Base-by-base conservation (phyloP, 53 echinoderm and acorn worm species). In the Echinometra lucunter region DNA sequence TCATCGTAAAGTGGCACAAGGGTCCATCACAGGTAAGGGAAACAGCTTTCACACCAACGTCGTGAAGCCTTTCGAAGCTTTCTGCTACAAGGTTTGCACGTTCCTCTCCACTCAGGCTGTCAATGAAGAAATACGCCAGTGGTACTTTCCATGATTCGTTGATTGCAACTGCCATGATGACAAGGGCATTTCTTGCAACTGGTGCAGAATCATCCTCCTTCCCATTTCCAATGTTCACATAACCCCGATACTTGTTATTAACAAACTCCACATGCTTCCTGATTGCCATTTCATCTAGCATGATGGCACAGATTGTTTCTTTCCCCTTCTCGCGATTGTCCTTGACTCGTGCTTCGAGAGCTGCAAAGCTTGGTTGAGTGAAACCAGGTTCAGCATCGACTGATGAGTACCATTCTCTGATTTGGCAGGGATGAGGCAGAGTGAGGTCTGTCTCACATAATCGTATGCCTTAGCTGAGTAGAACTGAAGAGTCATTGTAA, bases 401-500 rank as follows among this genome's bases (percentile, higher is more conserved):
- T 0, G n/a, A n/a, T 3, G 74, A 38, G 27, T 96, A 96, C 95
- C 97, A 95, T 32, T 49, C 63, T 92, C 94, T 57, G 18, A 95
- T 92, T 18, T 53, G 49, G 9, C 88, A 30, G 17, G 93, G 94
- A 82, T 95, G 95, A 12, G 96, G 97, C 0, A 95, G 89, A 6
- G 85, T 69, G 4, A 95, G 44, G 87, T 93, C 58, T 97, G 37
- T 19, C 93, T 66, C 1, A 96, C 95, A 96, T 95, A 97, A 8
- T 74, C 75, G 57, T 97, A 97, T 1, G 93, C 95, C 58, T 95
- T 96, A 11, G 95, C 93, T 0, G 95, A 94, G 42, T 96, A 96
- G 66, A 97, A 96, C 18, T 96, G 96, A 27, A 96, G 53, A 30
- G 95, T 96, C 81, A 96, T 37, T 3, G 97, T 95, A 66, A 97